Percentiles rank a stretch among this genome's conserved stretches.
These are phyloP conservation scores for Coregonus suidteri DNA, from an alignment of 2,797 vertebrate genomes.

Conservation along the genomic window DNA sequence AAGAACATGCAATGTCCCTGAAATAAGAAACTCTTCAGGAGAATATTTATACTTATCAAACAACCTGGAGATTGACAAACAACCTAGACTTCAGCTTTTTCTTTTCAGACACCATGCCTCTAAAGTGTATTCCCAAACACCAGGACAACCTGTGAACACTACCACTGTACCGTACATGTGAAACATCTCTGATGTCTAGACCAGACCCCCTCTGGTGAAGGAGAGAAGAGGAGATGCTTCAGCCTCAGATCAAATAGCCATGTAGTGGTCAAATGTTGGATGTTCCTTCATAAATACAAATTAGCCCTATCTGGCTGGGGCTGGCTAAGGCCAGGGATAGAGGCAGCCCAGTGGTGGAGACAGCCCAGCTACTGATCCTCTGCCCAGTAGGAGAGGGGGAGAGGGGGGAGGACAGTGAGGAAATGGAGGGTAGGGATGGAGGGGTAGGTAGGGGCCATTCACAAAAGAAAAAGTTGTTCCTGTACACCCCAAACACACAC, in stretches of 20 bases:
- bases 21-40: background rate
- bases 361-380: conserved; percentile 40
- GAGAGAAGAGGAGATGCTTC: conserved; percentile 20
- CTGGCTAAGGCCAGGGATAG: conserved; percentile 14
- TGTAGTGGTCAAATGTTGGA: conserved; percentile 38
- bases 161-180: conserved; percentile 12
- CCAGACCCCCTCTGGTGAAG: conserved; percentile 25
- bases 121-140: conserved; percentile 11
- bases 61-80: background rate
- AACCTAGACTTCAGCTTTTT: too few relatives aligned
- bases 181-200: conserved; percentile 7
- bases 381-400: conserved; percentile 16
- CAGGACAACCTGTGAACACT: conserved; percentile 8
- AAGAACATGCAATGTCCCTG: background rate
- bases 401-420: background rate
- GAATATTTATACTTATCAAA: background rate
- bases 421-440: background rate
- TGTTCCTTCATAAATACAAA: conserved; percentile 53
- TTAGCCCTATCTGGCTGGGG: conserved; percentile 20
- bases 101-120: too few relatives aligned
- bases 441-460: background rate
- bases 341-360: conserved; percentile 12
- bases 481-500: background rate
- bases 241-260: conserved; percentile 61
- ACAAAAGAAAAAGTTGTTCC: background rate